Evolutionary conservation across 2,113 vertebrate species (phyloP), one percentile per base, ranked within the genome.

Genomic region (Drymodes brunneopygia): DNA sequence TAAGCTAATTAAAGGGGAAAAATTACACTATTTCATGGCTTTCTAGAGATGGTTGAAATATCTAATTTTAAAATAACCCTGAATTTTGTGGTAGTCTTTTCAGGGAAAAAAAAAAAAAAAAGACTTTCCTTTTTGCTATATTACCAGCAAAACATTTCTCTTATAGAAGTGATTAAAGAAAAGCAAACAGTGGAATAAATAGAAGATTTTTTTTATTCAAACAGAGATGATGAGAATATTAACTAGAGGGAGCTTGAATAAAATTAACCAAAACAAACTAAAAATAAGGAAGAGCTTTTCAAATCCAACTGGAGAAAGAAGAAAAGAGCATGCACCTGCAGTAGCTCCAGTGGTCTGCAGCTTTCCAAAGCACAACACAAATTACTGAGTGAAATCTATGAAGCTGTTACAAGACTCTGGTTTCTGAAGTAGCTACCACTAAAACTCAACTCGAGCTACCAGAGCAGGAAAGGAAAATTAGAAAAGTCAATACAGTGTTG

Each of bases 201-300:
- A 33, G 16, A 44, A 70, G 47, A 25, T 19, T 10, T 58, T 36
- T 65, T 38, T 45, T 48, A 70, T 90, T 66, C 47, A 73, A 73
- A 47, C 12, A 54, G 56, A 94, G 20, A 27, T 71, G 31, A 74
- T 64, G 31, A 84, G 88, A 94, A 89, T 90, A 86, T 23, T 94
- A 84, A 92, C 35, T 71, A 92, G 51, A 47, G 7, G 7, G 10
- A 31, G 1, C 57, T 51, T 86, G 86, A 92, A 81, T 75, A 60
- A 66, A 89, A 87, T 67, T 67, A 71, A 89, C 45, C 33, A 89
- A 95, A 91, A 80, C 82, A 60, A 90, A 56, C 48, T 57, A 86
- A 86, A 96, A 94, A 44, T 93, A 57, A 72, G 45, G 50, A 90
- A 70, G 15, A 92, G 25, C 29, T 94, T 94, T 96, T 84, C 69